These are phyloP conservation scores for Drosophila vallismaia DNA, from an alignment of 2,888 invertebrate genomes.

Conservation along the genomic window DNA sequence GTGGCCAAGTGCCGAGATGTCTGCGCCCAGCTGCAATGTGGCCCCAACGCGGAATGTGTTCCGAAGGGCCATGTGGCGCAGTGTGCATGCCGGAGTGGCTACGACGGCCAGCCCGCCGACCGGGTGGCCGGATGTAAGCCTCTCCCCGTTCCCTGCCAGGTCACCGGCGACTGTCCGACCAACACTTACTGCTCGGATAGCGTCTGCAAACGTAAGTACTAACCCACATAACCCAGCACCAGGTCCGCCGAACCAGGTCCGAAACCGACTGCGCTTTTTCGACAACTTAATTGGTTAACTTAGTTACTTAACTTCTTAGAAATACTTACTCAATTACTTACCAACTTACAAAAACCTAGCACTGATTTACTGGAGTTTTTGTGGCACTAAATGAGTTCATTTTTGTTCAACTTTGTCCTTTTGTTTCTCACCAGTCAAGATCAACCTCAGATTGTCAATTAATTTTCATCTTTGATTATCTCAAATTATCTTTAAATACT, in stretches of 20 bases:
- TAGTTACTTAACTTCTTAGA: constrained; percentile 20
- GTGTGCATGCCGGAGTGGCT: constrained; percentile 92
- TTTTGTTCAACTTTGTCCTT: background rate
- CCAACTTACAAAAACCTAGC: constrained; percentile 59
- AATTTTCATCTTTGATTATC: too few species aligned
- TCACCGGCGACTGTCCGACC: constrained; percentile 89
- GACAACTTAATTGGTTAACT: constrained; percentile 47
- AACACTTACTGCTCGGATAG: constrained; percentile 93
- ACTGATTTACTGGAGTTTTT: constrained; percentile 32
- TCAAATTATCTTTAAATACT: too few species aligned
- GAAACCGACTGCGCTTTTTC: constrained; percentile 40
- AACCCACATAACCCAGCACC: constrained; percentile 49
- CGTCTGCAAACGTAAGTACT: constrained; percentile 90
- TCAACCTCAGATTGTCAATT: background rate
- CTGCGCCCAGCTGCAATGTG: constrained; percentile 91
- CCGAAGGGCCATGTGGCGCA: constrained; percentile 90
- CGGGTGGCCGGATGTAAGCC: constrained; percentile 89
- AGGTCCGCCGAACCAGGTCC: constrained; percentile 10
- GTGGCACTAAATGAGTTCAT: constrained; percentile 7
- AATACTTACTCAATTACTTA: constrained; percentile 52
- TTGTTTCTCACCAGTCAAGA: background rate
- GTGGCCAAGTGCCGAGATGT: constrained; percentile 92
- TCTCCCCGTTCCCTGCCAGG: constrained; percentile 89
- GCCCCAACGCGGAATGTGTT: constrained; percentile 92
- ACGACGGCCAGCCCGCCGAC: constrained; percentile 90